Conservation (phyloP, 2,888 invertebrate genomes). For the Agonopterix heracliana region DNA sequence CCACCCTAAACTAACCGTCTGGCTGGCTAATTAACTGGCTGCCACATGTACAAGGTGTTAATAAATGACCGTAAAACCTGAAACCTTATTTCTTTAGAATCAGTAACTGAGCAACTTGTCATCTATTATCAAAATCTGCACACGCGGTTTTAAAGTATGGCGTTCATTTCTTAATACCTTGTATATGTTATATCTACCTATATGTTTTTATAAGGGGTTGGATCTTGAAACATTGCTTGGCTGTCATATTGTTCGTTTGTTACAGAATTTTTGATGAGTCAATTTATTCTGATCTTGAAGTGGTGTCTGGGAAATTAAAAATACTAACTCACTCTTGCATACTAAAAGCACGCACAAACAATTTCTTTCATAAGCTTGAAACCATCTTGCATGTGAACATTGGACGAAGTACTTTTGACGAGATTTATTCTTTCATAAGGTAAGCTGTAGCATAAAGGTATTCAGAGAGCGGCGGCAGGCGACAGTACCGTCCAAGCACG, state of each 20-base stretch:
- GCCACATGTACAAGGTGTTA: too few species aligned
- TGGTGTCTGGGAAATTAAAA: constrained; percentile 75
- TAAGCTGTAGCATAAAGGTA: constrained; percentile 22
- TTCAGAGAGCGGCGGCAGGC: too few species aligned
- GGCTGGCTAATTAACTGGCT: too few species aligned
- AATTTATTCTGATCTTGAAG: constrained; percentile 77
- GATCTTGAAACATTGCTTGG: constrained; percentile 3
- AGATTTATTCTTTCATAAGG: constrained; percentile 73
- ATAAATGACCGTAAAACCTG: too few species aligned
- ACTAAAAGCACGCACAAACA: constrained; percentile 74
- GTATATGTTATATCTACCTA: background rate
- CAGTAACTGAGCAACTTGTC: too few species aligned
- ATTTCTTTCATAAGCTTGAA: constrained; percentile 74
- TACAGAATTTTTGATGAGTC: constrained; percentile 78
- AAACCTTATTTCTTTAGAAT: too few species aligned
- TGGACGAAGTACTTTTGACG: constrained; percentile 68
- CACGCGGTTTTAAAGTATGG: too few species aligned
- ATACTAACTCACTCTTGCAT: constrained; percentile 78
- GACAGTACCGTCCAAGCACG: too few species aligned
- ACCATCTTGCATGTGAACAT: constrained; percentile 70
- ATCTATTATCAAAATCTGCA: too few species aligned
- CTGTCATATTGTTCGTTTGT: constrained; percentile 29
- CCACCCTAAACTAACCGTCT: too few species aligned
- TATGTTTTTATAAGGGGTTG: background rate
- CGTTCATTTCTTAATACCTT: too few species aligned